These are phyloP conservation scores for Calonectris borealis DNA, from an alignment of 2,113 vertebrate genomes.

Conservation along the genomic window DNA sequence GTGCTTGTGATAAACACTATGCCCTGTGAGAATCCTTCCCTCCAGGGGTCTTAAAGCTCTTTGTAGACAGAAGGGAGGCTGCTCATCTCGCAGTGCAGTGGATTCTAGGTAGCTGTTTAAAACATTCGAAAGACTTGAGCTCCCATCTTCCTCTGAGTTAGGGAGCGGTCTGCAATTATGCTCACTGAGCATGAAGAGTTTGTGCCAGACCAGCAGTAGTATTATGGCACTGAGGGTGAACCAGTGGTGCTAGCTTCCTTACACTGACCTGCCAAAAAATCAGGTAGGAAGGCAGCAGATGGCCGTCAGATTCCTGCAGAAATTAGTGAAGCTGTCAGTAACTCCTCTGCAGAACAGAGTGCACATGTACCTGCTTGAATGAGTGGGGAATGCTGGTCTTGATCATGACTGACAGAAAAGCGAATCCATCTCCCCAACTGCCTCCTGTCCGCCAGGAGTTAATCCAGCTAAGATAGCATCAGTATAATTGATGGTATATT, in stretches of 20 bases:
- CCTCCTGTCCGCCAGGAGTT: background rate
- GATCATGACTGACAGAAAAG: background rate
- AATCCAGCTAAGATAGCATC: background rate
- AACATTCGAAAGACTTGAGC: background rate
- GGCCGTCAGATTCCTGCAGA: background rate
- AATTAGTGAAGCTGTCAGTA: background rate
- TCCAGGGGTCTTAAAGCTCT: background rate
- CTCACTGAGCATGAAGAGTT: background rate
- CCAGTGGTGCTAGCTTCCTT: background rate
- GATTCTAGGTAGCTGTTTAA: background rate
- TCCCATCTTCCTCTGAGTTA: background rate
- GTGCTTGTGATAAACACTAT: background rate
- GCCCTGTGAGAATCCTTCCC: background rate
- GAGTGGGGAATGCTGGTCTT: background rate
- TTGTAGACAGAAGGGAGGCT: background rate
- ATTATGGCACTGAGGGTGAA: background rate
- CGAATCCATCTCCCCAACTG: background rate
- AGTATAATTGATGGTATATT: background rate
- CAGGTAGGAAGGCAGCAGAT: background rate
- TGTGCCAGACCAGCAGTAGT: background rate
- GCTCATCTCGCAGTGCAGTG: background rate
- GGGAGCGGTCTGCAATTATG: background rate
- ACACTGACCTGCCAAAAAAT: background rate
- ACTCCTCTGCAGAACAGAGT: background rate
- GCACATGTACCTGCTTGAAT: rapidly evolving